A percentile compares a stretch with the other conserved stretches of the same genome.
phyloP scores from a whole-genome alignment of 2,113 vertebrate genomes.

The Atlantisia rogersi region DNA sequence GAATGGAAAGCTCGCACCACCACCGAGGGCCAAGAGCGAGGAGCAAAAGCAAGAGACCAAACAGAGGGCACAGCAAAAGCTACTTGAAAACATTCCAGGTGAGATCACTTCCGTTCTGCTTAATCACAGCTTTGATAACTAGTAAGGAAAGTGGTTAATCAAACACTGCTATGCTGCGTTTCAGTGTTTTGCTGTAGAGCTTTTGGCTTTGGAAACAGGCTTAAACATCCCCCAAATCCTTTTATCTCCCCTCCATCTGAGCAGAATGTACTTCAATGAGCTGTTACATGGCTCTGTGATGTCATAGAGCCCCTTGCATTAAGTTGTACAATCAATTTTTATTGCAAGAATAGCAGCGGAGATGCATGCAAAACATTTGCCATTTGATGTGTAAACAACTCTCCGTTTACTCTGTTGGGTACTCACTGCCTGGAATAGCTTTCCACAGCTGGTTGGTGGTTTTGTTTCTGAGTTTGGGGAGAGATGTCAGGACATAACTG shows the following conservation, averaged over 20 bases:
- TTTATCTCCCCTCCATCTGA: background rate
- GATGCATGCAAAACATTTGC: background rate
- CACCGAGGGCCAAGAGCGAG: slow-evolving; percentile 76
- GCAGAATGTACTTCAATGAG: background rate
- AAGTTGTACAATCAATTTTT: background rate
- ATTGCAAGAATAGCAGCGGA: background rate
- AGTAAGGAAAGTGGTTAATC: background rate
- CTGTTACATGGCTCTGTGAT: background rate
- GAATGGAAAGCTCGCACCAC: slow-evolving; percentile 86
- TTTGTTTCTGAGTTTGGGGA: background rate
- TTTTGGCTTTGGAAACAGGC: background rate
- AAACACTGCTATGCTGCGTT: background rate
- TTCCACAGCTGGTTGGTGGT: background rate
- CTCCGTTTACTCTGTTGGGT: background rate
- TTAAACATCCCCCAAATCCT: background rate
- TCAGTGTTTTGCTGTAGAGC: background rate
- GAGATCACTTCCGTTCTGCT: background rate
- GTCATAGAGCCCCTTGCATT: background rate
- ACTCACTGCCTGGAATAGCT: background rate
- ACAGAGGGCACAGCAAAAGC: slow-evolving; percentile 93
- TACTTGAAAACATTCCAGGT: slow-evolving; percentile 99
- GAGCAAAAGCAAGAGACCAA: slow-evolving; percentile 88
- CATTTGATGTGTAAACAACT: background rate
- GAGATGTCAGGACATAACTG: background rate
- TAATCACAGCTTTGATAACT: background rate